Evolutionary conservation across 92 coral and sea anemone genomes (phyloP).

Genomic region (Epizoanthus fatuus): DNA sequence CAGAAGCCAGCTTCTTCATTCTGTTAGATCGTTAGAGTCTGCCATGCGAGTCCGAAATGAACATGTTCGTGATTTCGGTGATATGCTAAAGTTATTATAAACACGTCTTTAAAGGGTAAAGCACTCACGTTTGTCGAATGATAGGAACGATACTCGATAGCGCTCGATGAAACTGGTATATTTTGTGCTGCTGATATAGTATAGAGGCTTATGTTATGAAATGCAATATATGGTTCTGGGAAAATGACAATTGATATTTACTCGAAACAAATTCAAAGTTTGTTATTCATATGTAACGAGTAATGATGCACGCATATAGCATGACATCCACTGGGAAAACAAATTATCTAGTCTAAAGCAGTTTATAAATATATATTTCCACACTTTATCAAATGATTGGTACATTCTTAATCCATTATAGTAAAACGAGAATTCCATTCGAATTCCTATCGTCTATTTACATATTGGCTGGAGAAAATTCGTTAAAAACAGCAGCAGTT

Average conservation of each 20-base stretch:
- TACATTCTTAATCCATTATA: not conserved
- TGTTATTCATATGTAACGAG: too few relatives aligned
- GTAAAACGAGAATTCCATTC: not conserved
- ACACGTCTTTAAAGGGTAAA: not conserved
- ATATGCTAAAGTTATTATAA: not conserved
- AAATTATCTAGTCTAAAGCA: not conserved
- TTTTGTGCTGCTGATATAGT: not conserved
- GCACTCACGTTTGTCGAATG: constrained; percentile 1
- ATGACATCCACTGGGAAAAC: not conserved
- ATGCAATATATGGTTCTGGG: not conserved
- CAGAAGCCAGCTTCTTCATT: not conserved
- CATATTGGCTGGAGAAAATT: not conserved
- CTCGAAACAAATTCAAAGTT: not conserved
- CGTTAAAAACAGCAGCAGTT: not conserved
- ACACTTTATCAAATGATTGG: not conserved
- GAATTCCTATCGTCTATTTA: not conserved
- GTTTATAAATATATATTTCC: not conserved
- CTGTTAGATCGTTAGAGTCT: not conserved
- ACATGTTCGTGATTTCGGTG: not conserved
- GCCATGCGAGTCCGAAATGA: not conserved
- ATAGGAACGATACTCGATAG: not conserved
- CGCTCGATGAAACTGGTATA: not conserved
- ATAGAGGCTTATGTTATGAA: not conserved
- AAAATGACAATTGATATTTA: not conserved
- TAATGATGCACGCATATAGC: not conserved